Evolutionary conservation across 2,888 invertebrate species (phyloP), one percentile per base, ranked within the genome.

Genomic region (Imbricaverruca yamaguchii): DNA sequence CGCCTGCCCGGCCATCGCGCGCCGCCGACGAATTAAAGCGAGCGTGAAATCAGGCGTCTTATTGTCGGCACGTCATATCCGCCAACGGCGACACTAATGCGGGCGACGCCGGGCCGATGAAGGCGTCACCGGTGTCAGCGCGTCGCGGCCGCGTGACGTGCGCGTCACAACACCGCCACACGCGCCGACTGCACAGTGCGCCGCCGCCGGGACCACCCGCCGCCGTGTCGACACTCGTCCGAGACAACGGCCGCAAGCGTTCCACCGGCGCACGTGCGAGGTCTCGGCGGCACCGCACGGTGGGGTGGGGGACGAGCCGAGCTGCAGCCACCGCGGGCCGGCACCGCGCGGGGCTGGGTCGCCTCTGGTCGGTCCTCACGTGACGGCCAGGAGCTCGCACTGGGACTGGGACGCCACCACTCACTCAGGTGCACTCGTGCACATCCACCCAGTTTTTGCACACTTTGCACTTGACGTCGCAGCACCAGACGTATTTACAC

Each of bases 401-500:
- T n/a, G n/a, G n/a, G n/a, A n/a, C n/a, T n/a, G n/a, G n/a, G n/a
- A n/a, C 25, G 69, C 69, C 11, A 4, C 53, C n/a, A 11, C 69
- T 21, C 67, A 69, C 74, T 82, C 82, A 85, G 56, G 83, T 91
- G 89, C 94, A 94, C 88, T 91, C 92, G 88, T 92, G 91, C 82
- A 92, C 91, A 85, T 92, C 91, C 80, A 91, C 90, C 87, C 91
- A 90, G 85, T 91, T 90, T 84, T 91, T 89, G 88, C 94, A 95
- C 77, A 92, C 92, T 88, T 94, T 93, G 89, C 94, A 94, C 89
- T 93, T 93, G 83, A 94, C 94, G 87, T 93, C 93, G 89, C 94
- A 95, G 88, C 94, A 95, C 90, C 93, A 93, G 88, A 93, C 91
- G 89, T 93, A 94, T 87, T 93, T 93, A 89, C 94, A 95, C 86